Evolutionary conservation across 2,888 invertebrate species (phyloP), one percentile per base, ranked within the genome.

Genomic region (Bhutanitis thaidina): DNA sequence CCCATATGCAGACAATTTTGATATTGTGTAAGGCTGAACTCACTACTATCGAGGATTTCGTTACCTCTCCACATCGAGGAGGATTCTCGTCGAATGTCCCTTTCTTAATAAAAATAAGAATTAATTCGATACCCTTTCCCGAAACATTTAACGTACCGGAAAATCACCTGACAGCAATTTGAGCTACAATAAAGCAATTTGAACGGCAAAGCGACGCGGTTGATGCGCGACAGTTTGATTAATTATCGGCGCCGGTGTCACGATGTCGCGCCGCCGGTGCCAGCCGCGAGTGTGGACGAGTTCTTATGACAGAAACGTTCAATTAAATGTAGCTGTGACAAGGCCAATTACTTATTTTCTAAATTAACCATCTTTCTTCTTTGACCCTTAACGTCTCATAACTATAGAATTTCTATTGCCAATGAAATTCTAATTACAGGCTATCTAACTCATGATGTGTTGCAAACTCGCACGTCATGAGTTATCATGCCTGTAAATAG

Each of bases 191-290:
- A 56, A 61, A 64, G 62, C 62, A 66, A 69, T 68, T 69, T 63
- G 54, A 65, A 62, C 62, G 62, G n/a, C 38, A n/a, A 63, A 61
- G 56, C 62, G 58, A 52, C 57, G 56, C 44, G 49, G 56, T 54
- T 49, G 55, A 45, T 35, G 34, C 48, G 60, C 59, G 59, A 61
- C 60, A 52, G 32, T 41, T 54, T 70, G 72, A 71, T 70, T 70
- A 67, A 71, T 71, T 53, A 63, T 43, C 49, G 49, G 58, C 52
- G 52, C 56, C 53, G 52, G 46, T 65, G 69, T 67, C 69, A 65
- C 70, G 68, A 59, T 68, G 71, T 71, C 71, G 67, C 66, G 62
- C 57, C 57, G 60, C 55, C 59, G 55, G 64, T 61, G 61, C 54
- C 60, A 54, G 59, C 56, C 48, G 41, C 53, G 56, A 64, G 65